Percentiles rank a stretch among this genome's conserved stretches.
Conservation (phyloP, 2,113 vertebrate genomes). For the Pica pica region DNA sequence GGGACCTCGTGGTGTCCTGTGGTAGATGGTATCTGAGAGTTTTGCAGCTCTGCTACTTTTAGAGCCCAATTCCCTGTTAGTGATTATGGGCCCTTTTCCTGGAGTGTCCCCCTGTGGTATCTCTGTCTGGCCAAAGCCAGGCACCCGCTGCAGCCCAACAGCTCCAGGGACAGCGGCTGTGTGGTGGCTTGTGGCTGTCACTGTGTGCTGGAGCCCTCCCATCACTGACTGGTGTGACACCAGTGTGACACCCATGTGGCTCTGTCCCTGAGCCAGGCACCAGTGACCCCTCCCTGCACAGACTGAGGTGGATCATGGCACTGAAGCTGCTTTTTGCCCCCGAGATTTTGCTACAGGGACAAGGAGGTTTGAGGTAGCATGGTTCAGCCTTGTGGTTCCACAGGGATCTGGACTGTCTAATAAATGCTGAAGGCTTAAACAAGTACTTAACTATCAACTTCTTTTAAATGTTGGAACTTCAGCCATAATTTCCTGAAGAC, state of each 20-base stretch:
- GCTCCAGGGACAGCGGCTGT: background rate
- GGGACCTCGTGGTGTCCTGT: constrained; percentile 28
- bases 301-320: background rate
- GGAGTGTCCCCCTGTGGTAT: background rate
- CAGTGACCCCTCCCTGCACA: background rate
- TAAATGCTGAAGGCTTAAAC: background rate
- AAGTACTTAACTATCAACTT: background rate
- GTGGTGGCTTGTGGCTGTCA: background rate
- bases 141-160: background rate
- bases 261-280: background rate
- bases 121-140: background rate
- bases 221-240: background rate
- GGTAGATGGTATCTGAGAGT: constrained; percentile 6
- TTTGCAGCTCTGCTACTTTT: constrained; percentile 9
- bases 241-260: background rate
- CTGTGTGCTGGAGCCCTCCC: background rate
- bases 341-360: background rate
- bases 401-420: background rate
- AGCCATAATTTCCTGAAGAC: background rate
- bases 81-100: background rate
- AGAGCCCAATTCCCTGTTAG: background rate
- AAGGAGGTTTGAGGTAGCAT: background rate
- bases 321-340: background rate
- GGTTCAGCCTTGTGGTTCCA: background rate
- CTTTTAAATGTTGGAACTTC: background rate